Evolutionary conservation across 1,140 invertebrate species (phyloP), one percentile per base, ranked within the genome.

Genomic region (Atopsyche davidsoni): DNA sequence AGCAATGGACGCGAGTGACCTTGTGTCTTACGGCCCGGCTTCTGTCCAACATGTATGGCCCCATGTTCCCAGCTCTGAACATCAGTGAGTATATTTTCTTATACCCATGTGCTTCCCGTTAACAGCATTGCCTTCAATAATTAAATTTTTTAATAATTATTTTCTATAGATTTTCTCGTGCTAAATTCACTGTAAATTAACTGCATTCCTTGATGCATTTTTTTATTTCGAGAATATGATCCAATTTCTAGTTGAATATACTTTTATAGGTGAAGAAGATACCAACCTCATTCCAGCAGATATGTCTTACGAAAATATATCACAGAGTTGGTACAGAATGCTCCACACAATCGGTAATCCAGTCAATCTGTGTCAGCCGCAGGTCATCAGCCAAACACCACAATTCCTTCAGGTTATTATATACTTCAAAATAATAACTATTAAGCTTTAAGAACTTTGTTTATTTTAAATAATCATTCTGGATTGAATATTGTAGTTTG

Each of bases 1-100:
- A 92, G 64, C 93, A 97, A 66, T 98, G 95, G 95, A 92, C 93
- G 68, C 79, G 92, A 41, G 87, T 96, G 10, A 96, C 93, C 69
- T 74, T 95, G 17, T 85, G 87, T 1, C 77, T 98, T 7, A 96
- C 92, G 0, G 82, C 87, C 10, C 76, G 84, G 40, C 74, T 96
- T 16, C 72, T 97, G 3, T 77, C 81, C 52, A 87, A 93, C 62
- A 90, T 95, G 81, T 95, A 94, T 71, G 92, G 91, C 1, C 81
- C 87, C 10, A 75, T 81, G 32, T 95, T 91, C 75, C 90, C 92
- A 0, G 83, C 85, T 62, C 72, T 94, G 56, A 89, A 87, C 75
- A 84, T 89, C 63, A 80, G 86, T 89, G 68, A 67, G 78, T 73
- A 21, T 11, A 4, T 45, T 11, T 36, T 2, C 7, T 3, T 17